These are phyloP conservation scores for Oncorhynchus nerka DNA, from an alignment of 2,113 vertebrate genomes.

Conservation along the genomic window DNA sequence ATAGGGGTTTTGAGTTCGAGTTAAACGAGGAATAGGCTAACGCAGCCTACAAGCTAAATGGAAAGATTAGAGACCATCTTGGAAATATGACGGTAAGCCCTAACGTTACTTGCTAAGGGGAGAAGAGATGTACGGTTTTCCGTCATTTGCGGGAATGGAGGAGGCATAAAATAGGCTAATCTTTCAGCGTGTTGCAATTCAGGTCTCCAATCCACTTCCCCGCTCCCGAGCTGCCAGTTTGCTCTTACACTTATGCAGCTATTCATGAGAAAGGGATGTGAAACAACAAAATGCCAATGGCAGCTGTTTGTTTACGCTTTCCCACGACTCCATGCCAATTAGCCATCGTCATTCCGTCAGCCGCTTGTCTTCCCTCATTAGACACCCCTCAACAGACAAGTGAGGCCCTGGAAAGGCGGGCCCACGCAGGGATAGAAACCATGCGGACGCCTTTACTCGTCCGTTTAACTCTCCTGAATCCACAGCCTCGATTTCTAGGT, in stretches of 20 bases:
- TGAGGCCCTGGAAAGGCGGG: conserved; percentile 20
- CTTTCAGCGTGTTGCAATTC: conserved; percentile 49
- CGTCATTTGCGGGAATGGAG: conserved; percentile 27
- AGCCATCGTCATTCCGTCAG: conserved; percentile 69
- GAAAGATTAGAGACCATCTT: background rate
- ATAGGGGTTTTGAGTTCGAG: too few relatives aligned
- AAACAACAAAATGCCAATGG: conserved; percentile 70
- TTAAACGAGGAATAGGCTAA: background rate
- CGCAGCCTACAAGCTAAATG: background rate
- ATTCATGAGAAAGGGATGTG: conserved; percentile 67
- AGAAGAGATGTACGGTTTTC: conserved; percentile 20
- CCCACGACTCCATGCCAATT: conserved; percentile 79
- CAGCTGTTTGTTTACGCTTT: conserved; percentile 82
- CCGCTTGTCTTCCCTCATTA: conserved; percentile 77
- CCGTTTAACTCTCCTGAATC: conserved; percentile 7
- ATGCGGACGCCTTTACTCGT: background rate
- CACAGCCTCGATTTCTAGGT: conserved; percentile 6
- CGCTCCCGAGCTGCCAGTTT: conserved; percentile 69
- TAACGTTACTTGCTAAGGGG: conserved; percentile 5
- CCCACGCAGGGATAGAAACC: conserved; percentile 19
- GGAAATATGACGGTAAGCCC: background rate
- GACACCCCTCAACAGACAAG: conserved; percentile 67
- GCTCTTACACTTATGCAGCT: conserved; percentile 60
- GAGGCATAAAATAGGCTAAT: conserved; percentile 61
- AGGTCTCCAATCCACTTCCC: conserved; percentile 48